A percentile compares a stretch with the other conserved stretches of the same genome.
Evolutionary conservation across 2,113 vertebrate species (phyloP).

Genomic region (Herpailurus yagouaroundi): DNA sequence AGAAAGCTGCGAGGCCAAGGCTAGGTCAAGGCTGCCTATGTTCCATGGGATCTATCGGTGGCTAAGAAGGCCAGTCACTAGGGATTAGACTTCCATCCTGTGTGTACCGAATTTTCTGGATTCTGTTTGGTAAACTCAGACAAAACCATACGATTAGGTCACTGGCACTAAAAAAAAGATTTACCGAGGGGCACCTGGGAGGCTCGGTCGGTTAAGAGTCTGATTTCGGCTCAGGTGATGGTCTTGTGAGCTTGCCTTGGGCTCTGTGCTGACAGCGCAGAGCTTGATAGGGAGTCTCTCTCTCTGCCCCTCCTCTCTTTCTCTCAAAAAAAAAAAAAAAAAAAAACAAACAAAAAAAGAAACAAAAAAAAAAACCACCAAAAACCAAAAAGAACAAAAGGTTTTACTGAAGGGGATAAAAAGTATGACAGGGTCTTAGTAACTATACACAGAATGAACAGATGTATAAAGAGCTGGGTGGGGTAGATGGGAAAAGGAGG

Average conservation of each 20-base stretch:
- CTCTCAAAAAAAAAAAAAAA: too few species aligned
- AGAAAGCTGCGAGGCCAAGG: not conserved
- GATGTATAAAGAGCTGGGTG: not conserved
- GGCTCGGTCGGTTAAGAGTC: too few species aligned
- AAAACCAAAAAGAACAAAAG: not conserved
- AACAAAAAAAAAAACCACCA: not conserved
- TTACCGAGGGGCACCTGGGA: too few species aligned
- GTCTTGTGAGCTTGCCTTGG: too few species aligned
- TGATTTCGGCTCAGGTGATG: too few species aligned
- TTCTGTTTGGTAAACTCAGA: not conserved
- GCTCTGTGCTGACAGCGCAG: too few species aligned
- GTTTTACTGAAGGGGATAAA: not conserved
- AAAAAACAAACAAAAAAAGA: not conserved
- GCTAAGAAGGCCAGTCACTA: not conserved
- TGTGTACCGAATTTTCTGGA: not conserved
- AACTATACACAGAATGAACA: not conserved
- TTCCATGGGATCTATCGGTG: rapidly evolving
- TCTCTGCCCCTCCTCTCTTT: too few species aligned
- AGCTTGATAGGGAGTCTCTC: too few species aligned
- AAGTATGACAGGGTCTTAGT: not conserved
- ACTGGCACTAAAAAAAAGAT: not conserved
- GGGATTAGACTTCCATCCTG: not conserved
- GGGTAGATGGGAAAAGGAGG: not conserved
- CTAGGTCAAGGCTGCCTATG: not conserved
- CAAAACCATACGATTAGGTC: not conserved